Conservation (phyloP, 53 echinoderm and acorn worm species). For the Echinometra lucunter region DNA sequence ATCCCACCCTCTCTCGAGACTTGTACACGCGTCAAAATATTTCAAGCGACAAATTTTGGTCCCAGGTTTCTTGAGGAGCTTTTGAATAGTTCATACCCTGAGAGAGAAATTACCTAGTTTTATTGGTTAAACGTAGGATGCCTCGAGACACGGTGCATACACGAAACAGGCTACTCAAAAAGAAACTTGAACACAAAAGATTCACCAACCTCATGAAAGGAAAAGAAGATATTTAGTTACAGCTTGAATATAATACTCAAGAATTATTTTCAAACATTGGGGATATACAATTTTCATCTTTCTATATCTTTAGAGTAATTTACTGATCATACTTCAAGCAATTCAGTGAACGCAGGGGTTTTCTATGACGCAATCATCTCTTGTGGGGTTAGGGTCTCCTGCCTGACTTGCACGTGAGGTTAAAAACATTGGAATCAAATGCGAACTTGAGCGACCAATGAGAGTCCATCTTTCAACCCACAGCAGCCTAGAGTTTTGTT, state of each 20-base stretch:
- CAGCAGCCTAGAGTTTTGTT: too few species aligned
- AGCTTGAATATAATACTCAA: background rate
- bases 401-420: background rate
- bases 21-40: background rate
- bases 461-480: too few species aligned
- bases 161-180: background rate
- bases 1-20: constrained; percentile 1
- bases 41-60: background rate
- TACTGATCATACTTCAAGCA: background rate
- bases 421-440: background rate
- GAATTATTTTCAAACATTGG: too few species aligned
- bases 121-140: background rate
- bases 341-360: background rate
- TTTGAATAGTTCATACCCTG: background rate
- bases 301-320: background rate
- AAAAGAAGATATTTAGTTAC: background rate
- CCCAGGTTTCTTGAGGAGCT: background rate
- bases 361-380: background rate
- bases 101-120: background rate
- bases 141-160: background rate
- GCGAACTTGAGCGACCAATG: background rate
- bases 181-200: background rate
- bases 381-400: background rate
- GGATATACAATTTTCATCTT: background rate
- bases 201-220: background rate